Percentiles rank a stretch among this genome's conserved stretches.
Conservation (phyloP, 1,140 invertebrate species). For the Diprion similis region DNA sequence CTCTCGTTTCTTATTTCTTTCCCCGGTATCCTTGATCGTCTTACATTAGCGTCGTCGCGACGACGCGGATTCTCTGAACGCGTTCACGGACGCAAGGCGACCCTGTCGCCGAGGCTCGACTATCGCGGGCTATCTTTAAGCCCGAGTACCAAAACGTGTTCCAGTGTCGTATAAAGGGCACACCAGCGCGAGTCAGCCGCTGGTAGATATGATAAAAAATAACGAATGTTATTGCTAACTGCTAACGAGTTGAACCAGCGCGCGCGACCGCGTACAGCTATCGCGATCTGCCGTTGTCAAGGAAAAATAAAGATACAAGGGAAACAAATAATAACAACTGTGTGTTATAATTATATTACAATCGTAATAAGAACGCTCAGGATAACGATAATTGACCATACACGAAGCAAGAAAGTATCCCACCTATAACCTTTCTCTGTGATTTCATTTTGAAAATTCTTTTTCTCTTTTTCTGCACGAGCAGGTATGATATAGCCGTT, state of each 20-base stretch:
- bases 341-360: too few relatives aligned
- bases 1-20: background rate
- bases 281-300: background rate
- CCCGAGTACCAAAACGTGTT: conserved; percentile 58
- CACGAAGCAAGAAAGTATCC: too few relatives aligned
- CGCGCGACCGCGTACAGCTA: background rate
- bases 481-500: too few relatives aligned
- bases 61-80: too few relatives aligned
- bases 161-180: conserved; percentile 49
- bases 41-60: background rate
- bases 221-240: conserved; percentile 57
- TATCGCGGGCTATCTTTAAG: conserved; percentile 50
- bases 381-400: too few relatives aligned
- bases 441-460: too few relatives aligned
- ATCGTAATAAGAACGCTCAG: too few relatives aligned
- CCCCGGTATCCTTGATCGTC: background rate
- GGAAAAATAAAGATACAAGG: background rate
- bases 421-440: too few relatives aligned
- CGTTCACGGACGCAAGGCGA: too few relatives aligned
- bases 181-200: conserved; percentile 16
- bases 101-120: conserved; percentile 29
- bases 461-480: too few relatives aligned
- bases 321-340: background rate
- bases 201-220: conserved; percentile 53
- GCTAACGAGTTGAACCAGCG: conserved; percentile 52